Conservation (phyloP, 1,140 invertebrate species). For the Drosophila kepulauana region DNA sequence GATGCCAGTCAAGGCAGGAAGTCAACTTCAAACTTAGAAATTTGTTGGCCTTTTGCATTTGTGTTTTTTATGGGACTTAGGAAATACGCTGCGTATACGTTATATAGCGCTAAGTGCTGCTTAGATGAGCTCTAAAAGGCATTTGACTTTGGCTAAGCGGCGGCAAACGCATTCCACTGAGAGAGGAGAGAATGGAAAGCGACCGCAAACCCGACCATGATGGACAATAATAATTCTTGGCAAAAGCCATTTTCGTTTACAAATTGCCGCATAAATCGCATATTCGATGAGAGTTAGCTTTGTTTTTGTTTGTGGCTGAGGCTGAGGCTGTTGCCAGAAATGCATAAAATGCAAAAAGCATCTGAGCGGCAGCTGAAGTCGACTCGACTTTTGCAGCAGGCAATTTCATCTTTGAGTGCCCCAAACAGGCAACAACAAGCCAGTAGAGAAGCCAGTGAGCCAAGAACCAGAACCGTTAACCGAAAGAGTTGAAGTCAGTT, state of each 20-base stretch:
- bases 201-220: conserved; percentile 46
- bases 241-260: conserved; percentile 83
- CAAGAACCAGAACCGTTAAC: conserved; percentile 74
- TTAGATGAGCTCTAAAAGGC: conserved; percentile 61
- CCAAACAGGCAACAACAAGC: conserved; percentile 31
- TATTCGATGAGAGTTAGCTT: conserved; percentile 79
- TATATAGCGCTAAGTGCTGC: conserved; percentile 73
- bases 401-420: conserved; percentile 63
- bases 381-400: conserved; percentile 48
- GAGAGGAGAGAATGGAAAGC: background rate
- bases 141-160: conserved; percentile 37
- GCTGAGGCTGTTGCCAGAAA: conserved; percentile 41
- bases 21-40: conserved; percentile 17
- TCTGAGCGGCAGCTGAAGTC: conserved; percentile 12
- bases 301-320: background rate
- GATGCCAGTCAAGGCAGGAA: conserved; percentile 3
- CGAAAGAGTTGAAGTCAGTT: conserved; percentile 47
- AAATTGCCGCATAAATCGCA: conserved; percentile 84
- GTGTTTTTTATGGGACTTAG: conserved; percentile 60
- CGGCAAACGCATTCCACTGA: conserved; percentile 38
- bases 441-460: conserved; percentile 44
- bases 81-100: conserved; percentile 49
- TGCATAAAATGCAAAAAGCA: conserved; percentile 69
- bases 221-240: conserved; percentile 84
- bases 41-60: conserved; percentile 38